A percentile compares a stretch with the other conserved stretches of the same genome.
Evolutionary conservation across 2,797 vertebrate genomes (phyloP).

Genomic region (Pseudochirops cupreus): DNA sequence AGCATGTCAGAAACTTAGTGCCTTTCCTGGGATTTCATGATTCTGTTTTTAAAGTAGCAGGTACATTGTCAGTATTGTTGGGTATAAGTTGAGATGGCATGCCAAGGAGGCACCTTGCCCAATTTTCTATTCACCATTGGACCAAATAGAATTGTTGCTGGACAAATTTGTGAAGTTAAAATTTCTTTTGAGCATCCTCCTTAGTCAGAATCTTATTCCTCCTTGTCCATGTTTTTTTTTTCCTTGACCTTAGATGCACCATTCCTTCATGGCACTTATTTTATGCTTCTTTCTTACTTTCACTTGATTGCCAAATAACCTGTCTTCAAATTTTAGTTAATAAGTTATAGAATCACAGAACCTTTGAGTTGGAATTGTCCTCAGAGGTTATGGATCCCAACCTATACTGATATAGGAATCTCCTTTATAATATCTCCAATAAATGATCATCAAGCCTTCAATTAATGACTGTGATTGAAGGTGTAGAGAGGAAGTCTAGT

Average conservation of each 20-base stretch:
- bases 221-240: neutral
- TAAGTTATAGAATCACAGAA: neutral
- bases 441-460: neutral
- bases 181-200: neutral
- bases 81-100: neutral
- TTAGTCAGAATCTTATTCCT: neutral
- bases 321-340: neutral
- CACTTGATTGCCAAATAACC: neutral
- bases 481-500: neutral
- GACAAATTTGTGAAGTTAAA: neutral
- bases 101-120: neutral
- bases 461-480: neutral
- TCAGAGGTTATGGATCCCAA: neutral
- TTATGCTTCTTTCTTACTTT: neutral
- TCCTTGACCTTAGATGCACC: neutral
- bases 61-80: neutral
- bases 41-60: neutral
- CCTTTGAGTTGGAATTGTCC: neutral
- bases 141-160: neutral
- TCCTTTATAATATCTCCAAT: neutral
- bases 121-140: neutral
- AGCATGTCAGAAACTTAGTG: slow-evolving; percentile 19
- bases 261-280: neutral
- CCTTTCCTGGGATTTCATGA: slow-evolving; percentile 20
- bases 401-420: neutral